Evolutionary conservation across 2,888 invertebrate species (phyloP), one percentile per base, ranked within the genome.

Genomic region (Sicus ferrugineus): DNA sequence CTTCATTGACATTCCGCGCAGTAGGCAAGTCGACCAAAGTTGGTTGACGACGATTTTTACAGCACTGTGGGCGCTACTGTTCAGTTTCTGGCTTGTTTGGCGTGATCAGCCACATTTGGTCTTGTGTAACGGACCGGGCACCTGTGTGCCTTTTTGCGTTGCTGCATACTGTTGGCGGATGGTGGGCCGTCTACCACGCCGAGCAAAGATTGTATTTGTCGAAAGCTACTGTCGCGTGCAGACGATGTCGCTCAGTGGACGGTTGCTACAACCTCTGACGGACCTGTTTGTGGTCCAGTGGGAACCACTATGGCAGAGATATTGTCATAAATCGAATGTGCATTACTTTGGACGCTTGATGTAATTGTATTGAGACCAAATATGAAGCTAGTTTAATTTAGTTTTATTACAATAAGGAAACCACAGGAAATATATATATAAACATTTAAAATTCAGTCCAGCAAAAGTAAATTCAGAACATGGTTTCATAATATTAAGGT

Each of bases 201-300:
- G 91, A 75, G 89, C 90, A 70, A 90, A 89, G 80, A 93, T 97
- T 70, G 89, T 98, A 67, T 99, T 95, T 85, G 88, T 98, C 63
- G 98, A 99, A 86, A 98, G 98, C 81, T 91, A 96, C 79, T 99
- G 98, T 82, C 88, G 99, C 77, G 97, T 98, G 0, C 89, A 92
- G 77, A 91, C 92, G 14, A 87, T 98, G 52, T 98, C 98, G 1
- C 85, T 99, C 50, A 92, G 93, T 66, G 98, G 96, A 0, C 92
- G 91, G 83, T 92, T 99, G 75, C 86, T 98, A 65, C 90, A 93
- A 80, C 91, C 89, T 76, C 86, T 96, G 81, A 93, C 92, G 21
- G 96, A 98, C 86, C 87, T 93, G 75, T 88, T 97, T 83, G 87
- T 98, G 72, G 96, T 99, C 0, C 98, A 98, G 81, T 99, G 98